A percentile compares a stretch with the other conserved stretches of the same genome.
phyloP scores from a whole-genome alignment of 1,140 invertebrate species.

The Danaus plexippus region DNA sequence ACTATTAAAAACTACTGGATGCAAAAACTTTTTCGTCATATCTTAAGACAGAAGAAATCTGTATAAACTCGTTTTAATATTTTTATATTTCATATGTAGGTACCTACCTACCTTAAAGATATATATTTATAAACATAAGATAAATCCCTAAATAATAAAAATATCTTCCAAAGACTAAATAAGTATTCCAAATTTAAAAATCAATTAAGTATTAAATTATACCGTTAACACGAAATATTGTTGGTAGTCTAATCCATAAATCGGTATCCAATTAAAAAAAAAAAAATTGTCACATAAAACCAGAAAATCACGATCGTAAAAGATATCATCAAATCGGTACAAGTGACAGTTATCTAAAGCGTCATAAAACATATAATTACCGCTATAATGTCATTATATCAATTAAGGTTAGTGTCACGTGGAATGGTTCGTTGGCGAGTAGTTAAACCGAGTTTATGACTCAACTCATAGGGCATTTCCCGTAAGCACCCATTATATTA shows the following conservation, averaged over 20 bases:
- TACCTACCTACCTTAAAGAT: constrained; percentile 1
- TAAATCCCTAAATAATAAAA: neutral
- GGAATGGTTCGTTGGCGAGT: constrained; percentile 43
- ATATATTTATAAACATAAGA: constrained; percentile 1
- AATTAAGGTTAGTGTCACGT: constrained; percentile 62
- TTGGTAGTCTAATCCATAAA: too few species aligned
- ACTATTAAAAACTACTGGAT: constrained; percentile 1
- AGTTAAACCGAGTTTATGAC: constrained; percentile 44
- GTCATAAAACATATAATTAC: constrained; percentile 50
- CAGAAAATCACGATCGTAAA: constrained; percentile 17
- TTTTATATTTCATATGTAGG: neutral
- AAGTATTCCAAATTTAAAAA: too few species aligned
- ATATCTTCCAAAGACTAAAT: too few species aligned
- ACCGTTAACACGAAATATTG: too few species aligned
- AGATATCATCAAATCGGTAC: constrained; percentile 14
- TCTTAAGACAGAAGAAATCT: neutral
- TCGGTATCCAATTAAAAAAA: neutral
- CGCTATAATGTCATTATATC: constrained; percentile 57
- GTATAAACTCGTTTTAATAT: neutral
- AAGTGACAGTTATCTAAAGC: constrained; percentile 18
- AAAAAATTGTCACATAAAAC: constrained; percentile 14
- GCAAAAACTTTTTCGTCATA: neutral
- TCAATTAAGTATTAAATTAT: too few species aligned
- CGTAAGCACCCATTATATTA: too few species aligned
- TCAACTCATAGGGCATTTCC: too few species aligned